Percentiles rank a stretch among this genome's conserved stretches.
Conservation (phyloP, 2,113 vertebrate genomes). For the Phodopus roborovskii region DNA sequence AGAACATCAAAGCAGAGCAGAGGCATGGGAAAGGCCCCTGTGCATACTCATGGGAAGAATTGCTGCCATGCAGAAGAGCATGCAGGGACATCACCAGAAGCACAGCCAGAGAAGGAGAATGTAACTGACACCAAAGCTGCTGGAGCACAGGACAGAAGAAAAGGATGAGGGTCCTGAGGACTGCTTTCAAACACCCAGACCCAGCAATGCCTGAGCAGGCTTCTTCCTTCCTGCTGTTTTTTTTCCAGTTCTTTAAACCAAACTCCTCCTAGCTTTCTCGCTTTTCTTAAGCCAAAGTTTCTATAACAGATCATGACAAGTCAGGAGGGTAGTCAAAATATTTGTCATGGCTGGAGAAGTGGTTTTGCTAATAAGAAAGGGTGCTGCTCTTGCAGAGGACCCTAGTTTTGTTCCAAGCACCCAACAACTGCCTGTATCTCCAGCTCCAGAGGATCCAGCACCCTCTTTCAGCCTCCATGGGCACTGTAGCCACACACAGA, state of each 20-base stretch:
- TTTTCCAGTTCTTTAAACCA: not conserved
- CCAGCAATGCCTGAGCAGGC: not conserved
- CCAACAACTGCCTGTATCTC: not conserved
- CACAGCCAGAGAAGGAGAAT: fast-evolving
- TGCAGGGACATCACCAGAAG: not conserved
- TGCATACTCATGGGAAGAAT: not conserved
- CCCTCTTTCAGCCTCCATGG: too few species aligned
- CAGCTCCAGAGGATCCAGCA: not conserved
- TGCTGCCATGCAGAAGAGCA: not conserved
- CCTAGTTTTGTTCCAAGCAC: too few species aligned
- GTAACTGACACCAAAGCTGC: not conserved
- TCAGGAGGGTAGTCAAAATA: not conserved
- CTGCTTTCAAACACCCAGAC: not conserved
- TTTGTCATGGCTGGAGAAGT: not conserved
- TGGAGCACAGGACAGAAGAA: not conserved
- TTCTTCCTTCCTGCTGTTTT: not conserved
- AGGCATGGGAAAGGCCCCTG: not conserved
- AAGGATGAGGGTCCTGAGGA: not conserved
- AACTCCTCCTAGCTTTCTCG: fast-evolving
- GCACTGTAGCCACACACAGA: too few species aligned
- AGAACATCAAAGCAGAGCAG: not conserved
- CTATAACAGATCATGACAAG: not conserved
- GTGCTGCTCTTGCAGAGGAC: not conserved
- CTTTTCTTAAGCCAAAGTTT: not conserved
- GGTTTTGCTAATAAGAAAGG: not conserved